Evolutionary conservation across 2,113 vertebrate genomes (phyloP), one percentile per base, ranked within the genome.

Genomic region (Tetrax tetrax): DNA sequence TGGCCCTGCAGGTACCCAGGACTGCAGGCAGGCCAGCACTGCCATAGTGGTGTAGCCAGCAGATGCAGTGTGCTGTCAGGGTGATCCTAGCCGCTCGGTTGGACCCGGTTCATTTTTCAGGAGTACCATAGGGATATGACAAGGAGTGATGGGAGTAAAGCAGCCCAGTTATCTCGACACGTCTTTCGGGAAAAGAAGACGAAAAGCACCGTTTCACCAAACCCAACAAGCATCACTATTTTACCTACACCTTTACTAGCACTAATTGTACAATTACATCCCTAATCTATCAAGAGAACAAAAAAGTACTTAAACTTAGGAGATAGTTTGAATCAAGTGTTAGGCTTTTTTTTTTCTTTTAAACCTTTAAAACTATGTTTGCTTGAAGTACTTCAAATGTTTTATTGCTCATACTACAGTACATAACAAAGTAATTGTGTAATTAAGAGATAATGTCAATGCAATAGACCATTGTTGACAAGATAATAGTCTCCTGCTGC

Each of bases 401-500:
- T 98, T 98, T 97, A 97, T 97, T 96, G 94, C 92, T 90, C 10
- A 10, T 87, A 95, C 90, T 96, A 96, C 80, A 97, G 96, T 90
- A 98, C 96, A 93, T 97, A 98, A 97, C 85, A 96, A 96, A 97
- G 96, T 97, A 98, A 98, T 97, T 97, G 97, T 97, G 88, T 98
- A 98, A 98, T 98, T 98, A 98, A 98, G 95, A 98, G 97, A 97
- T 98, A 98, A 97, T 98, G 97, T 97, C 96, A 98, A 89, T 82
- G 96, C 96, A 87, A 91, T 96, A 97, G 97, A 98, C 95, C 95
- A 96, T 93, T 96, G 97, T 91, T 98, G 97, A 98, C 97, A 98
- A 97, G 97, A 97, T 97, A 98, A 98, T 95, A 96, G 96, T 79
- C n/a, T 97, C 94, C 96, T 93, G 81, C 96, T 97, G 96, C 85